Base-by-base conservation (phyloP, 2,888 invertebrate genomes). In the Pimpla rufipes region DNA sequence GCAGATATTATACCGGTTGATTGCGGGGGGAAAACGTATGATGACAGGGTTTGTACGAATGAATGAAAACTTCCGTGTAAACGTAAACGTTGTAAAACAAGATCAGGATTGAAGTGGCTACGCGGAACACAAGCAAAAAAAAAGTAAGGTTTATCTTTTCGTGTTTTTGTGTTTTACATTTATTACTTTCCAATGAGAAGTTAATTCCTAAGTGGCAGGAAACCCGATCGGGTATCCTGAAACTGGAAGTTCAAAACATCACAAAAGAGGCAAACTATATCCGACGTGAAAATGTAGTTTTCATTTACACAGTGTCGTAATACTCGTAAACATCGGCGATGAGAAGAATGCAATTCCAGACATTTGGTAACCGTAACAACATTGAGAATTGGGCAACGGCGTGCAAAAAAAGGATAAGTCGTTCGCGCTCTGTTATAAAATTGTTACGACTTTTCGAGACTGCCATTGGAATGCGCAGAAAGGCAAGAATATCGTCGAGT, bases 381-480 rank as follows among this genome's bases (percentile, higher is more conserved):
- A 74, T 62, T 47, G 11, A 74, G 42, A 68, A 71, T 68, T 50
- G 68, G 50, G 10, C 68, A 68, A 50, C 13, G 11, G 45, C 45
- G 29, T 29, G 29, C 29, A 29, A 29, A 13, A 45, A 45, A 55
- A 23, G 10, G 5, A 21, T 11, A 55, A 57, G 18, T 64, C 16
- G 21, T 6, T 64, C 23, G 11, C n/a, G 40, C 7, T 40, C 40
- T 66, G 66, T 42, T 66, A 66, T 40, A 70, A 70, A 70, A 70
- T 70, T 70, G 70, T 70, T 70, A 55, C 70, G 55, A 70, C 37
- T 13, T 42, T 21, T 18, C 37, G 35, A 40, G 35, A 40, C 40
- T 7, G 66, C 7, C 23, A 11, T 5, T 64, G 55, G 40, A 55
- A 70, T 55, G 21, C 23, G 40, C 55, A 40, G 55, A 70, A 40